A percentile compares a stretch with the other conserved stretches of the same genome.
phyloP scores from a whole-genome alignment of 2,113 vertebrate genomes.

The Oryctolagus cuniculus region mOryCun1.1 NC_091434.1:184654001-184654500 shows the following conservation, averaged over 20 bases:
- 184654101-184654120: background rate
- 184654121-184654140: background rate
- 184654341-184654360: background rate
- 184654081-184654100: background rate
- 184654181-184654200: background rate
- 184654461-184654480: too few species aligned
- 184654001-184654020: too few species aligned
- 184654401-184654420: too few species aligned
- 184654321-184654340: background rate
- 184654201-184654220: background rate
- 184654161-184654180: background rate
- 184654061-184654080: background rate
- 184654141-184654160: background rate
- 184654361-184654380: too few species aligned
- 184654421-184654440: too few species aligned
- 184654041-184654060: background rate
- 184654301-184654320: background rate
- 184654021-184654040: background rate
- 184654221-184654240: background rate
- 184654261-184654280: background rate
- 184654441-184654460: too few species aligned
- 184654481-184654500: too few species aligned
- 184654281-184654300: background rate
- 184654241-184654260: background rate
- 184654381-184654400: too few species aligned